phyloP scores from a whole-genome alignment of 2,113 vertebrate genomes.

The Hippocampus barbouri region DNA sequence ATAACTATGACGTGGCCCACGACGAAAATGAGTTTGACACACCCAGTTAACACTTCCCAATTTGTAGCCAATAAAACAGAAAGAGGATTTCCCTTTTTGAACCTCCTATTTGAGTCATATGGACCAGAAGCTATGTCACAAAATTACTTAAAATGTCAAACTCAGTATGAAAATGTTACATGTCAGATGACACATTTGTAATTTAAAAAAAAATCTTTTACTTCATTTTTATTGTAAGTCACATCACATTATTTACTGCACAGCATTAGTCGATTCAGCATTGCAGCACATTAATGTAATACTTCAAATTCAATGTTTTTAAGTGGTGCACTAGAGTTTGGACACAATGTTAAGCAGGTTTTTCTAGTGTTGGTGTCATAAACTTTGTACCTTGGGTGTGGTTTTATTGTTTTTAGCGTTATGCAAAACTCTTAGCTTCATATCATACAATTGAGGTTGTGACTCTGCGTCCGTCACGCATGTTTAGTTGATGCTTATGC shows the following conservation, averaged over 20 bases:
- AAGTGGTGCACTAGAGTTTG: background rate
- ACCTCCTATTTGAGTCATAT: background rate
- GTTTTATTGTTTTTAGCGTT: slow-evolving; percentile 23
- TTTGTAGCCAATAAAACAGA: background rate
- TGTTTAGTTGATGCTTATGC: background rate
- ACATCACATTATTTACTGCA: too few relatives aligned
- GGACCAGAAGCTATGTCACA: background rate
- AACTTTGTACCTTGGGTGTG: slow-evolving; percentile 6
- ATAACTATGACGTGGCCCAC: too few relatives aligned
- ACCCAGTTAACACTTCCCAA: background rate
- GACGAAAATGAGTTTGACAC: too few relatives aligned
- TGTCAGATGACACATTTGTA: background rate
- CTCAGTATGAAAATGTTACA: background rate
- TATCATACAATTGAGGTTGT: background rate
- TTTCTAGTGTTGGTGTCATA: background rate
- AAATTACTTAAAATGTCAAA: background rate
- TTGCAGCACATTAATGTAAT: too few relatives aligned
- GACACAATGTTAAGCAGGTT: background rate
- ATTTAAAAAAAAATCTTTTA: too few relatives aligned
- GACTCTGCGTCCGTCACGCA: background rate
- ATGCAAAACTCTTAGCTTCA: slow-evolving; percentile 4
- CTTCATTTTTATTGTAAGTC: too few relatives aligned
- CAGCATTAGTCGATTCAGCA: too few relatives aligned
- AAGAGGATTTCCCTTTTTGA: background rate
- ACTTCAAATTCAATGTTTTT: background rate